Conservation (phyloP, 2,797 vertebrate species). For the Liparis tanakae region DNA sequence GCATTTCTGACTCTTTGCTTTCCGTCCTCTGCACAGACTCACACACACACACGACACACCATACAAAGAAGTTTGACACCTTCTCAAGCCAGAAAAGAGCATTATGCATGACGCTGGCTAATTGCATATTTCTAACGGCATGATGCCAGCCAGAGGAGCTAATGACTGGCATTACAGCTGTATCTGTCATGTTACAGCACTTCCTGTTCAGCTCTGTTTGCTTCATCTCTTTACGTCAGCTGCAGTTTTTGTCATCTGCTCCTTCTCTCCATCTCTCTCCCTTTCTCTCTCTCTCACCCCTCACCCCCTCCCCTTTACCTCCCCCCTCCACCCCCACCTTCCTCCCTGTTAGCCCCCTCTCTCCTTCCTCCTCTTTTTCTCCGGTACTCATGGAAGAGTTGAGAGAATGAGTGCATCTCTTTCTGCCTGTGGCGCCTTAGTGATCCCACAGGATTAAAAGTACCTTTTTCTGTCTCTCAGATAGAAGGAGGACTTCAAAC, state of each 20-base stretch:
- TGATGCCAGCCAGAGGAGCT: conserved; percentile 35
- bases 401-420: conserved; percentile 79
- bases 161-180: conserved; percentile 58
- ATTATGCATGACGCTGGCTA: conserved; percentile 31
- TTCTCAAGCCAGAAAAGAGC: conserved; percentile 25
- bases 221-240: conserved; percentile 62
- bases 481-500: conserved; percentile 84
- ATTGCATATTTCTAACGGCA: conserved; percentile 32
- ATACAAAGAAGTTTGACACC: conserved; percentile 38
- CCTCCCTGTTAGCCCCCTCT: conserved; percentile 55
- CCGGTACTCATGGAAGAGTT: conserved; percentile 73
- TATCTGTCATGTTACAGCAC: conserved; percentile 65
- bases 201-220: conserved; percentile 53
- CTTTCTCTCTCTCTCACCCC: background rate
- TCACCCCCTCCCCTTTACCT: background rate
- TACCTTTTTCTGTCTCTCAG: conserved; percentile 78
- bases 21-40: background rate
- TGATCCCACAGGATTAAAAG: conserved; percentile 82
- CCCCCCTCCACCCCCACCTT: conserved; percentile 27
- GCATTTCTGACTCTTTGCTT: conserved; percentile 11
- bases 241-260: conserved; percentile 68
- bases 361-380: conserved; percentile 62
- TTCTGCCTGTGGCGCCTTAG: conserved; percentile 79
- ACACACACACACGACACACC: background rate
- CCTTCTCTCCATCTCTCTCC: conserved; percentile 15